These are phyloP conservation scores for Mesitornis unicolor DNA, from an alignment of 2,113 vertebrate species.

Conservation along the genomic window DNA sequence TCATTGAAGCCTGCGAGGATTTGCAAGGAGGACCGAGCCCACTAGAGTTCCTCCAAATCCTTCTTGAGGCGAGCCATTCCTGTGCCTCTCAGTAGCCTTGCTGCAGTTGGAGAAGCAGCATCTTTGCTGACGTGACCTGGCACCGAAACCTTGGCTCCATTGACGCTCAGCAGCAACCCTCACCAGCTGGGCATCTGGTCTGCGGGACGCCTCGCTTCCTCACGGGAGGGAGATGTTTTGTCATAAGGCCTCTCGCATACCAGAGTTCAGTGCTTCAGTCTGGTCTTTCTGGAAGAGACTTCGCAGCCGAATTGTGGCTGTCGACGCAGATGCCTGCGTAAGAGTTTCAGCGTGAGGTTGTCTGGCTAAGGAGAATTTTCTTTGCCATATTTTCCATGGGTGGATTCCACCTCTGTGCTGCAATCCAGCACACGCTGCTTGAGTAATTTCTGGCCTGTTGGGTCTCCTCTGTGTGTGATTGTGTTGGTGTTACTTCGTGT, in stretches of 20 bases:
- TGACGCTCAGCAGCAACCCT: not conserved
- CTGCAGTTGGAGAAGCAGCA: not conserved
- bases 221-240: not conserved
- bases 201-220: not conserved
- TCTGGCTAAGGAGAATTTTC: not conserved
- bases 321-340: fast-evolving
- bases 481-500: not conserved
- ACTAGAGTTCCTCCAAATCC: not conserved
- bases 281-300: not conserved
- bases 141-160: not conserved
- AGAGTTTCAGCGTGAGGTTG: not conserved
- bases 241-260: not conserved
- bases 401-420: not conserved
- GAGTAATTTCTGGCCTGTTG: not conserved
- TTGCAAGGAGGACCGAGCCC: not conserved
- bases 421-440: not conserved
- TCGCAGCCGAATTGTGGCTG: not conserved
- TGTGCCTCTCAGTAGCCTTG: not conserved
- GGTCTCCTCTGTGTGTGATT: not conserved
- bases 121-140: not conserved
- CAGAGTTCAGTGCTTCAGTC: not conserved
- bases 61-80: not conserved
- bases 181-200: not conserved
- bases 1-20: not conserved
- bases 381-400: not conserved